Conservation (phyloP, 2,113 vertebrate genomes). For the Gnathonemus longibarbis region DNA sequence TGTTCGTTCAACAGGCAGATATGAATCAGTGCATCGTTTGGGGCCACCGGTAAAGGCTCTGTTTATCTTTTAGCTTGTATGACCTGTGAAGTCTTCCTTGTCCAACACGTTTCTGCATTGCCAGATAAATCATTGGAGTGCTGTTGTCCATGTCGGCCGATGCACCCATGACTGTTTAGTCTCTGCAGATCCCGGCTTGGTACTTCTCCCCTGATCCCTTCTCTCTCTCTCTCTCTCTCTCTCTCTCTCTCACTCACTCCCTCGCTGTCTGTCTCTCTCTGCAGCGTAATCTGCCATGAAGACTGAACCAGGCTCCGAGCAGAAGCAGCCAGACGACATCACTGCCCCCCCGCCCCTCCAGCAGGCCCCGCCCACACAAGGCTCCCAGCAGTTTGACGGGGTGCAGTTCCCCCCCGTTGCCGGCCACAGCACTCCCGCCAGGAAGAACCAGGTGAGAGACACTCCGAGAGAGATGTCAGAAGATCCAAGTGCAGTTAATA, state of each 20-base stretch:
- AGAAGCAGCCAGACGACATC: conserved; percentile 45
- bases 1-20: background rate
- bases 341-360: conserved; percentile 21
- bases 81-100: background rate
- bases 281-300: conserved; percentile 74
- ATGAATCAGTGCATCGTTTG: background rate
- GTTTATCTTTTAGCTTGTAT: background rate
- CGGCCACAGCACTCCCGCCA: conserved; percentile 65
- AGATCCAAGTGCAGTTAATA: background rate
- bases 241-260: background rate
- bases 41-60: background rate
- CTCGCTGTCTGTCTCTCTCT: conserved; percentile 22
- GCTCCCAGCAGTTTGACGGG: conserved; percentile 43
- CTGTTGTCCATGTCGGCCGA: background rate
- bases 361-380: conserved; percentile 18
- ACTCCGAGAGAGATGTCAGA: background rate
- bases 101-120: background rate
- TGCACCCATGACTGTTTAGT: background rate
- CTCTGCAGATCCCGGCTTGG: background rate
- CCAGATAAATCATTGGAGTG: background rate
- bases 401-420: conserved; percentile 61
- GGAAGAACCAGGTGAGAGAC: conserved; percentile 45
- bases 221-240: background rate
- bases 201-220: background rate
- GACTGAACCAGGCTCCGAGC: conserved; percentile 66